These are phyloP conservation scores for Pygocentrus nattereri DNA, from an alignment of 2,797 vertebrate genomes.

Conservation along the genomic window DNA sequence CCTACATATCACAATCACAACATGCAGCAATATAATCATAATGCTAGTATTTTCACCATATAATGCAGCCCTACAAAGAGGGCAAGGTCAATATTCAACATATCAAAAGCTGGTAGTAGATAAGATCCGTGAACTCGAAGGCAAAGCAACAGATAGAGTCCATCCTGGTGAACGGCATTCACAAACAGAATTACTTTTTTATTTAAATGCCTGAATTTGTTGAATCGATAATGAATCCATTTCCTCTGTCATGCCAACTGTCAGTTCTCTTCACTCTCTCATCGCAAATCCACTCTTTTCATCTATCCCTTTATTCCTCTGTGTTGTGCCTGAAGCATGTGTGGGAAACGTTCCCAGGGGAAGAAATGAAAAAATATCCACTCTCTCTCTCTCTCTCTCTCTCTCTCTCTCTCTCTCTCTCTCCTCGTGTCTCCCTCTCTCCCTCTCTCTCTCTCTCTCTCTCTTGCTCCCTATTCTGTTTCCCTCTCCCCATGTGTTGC, in stretches of 20 bases:
- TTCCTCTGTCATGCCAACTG: background rate
- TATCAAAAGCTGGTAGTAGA: background rate
- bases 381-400: background rate
- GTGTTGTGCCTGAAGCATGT: slow-evolving; percentile 15
- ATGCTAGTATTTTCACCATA: background rate
- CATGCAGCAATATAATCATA: no score
- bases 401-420: no score
- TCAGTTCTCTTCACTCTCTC: background rate
- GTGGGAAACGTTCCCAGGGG: slow-evolving; percentile 11
- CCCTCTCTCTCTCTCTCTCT: background rate
- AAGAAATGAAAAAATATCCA: background rate
- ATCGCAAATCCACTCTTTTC: background rate
- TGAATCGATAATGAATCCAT: slow-evolving; percentile 5
- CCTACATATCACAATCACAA: no score
- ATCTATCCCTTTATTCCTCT: background rate
- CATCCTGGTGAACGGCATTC: background rate
- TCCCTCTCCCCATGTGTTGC: no score
- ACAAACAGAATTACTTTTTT: background rate
- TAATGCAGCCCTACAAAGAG: background rate
- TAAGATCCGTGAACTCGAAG: slow-evolving; percentile 3
- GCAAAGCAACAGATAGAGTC: background rate
- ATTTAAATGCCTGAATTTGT: background rate
- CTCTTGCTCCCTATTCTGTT: no score
- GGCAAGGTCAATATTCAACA: background rate
- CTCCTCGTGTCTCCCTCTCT: no score